phyloP scores from a whole-genome alignment of 35 echinoderm and acorn worm genomes.

The Chiridota heheva region DNA sequence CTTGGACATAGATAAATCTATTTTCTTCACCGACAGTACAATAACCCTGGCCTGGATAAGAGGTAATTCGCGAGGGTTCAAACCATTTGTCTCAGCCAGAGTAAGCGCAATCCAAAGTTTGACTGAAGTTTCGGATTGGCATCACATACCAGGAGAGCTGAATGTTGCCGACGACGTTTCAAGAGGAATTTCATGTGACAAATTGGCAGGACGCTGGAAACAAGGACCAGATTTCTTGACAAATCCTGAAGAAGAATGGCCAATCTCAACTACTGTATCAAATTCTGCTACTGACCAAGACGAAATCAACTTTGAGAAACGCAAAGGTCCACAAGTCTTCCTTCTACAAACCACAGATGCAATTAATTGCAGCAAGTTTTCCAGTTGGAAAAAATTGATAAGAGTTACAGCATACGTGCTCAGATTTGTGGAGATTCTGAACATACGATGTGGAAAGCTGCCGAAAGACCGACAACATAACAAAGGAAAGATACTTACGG shows the following conservation, averaged over 20 bases:
- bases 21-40: constrained; percentile 62
- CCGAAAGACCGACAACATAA: background rate
- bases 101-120: constrained; percentile 60
- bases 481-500: constrained; percentile 16
- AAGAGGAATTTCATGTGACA: constrained; percentile 15
- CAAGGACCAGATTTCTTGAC: constrained; percentile 54
- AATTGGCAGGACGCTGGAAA: constrained; percentile 47
- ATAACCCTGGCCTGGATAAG: constrained; percentile 60
- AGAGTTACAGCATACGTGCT: constrained; percentile 80
- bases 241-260: constrained; percentile 62
- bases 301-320: background rate
- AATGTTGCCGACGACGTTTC: constrained; percentile 73
- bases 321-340: constrained; percentile 14
- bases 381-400: constrained; percentile 48
- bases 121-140: constrained; percentile 51
- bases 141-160: constrained; percentile 52
- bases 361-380: constrained; percentile 48
- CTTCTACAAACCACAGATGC: background rate
- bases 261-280: background rate
- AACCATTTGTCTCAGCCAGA: constrained; percentile 75
- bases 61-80: constrained; percentile 46
- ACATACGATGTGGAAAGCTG: constrained; percentile 7
- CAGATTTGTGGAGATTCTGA: constrained; percentile 47
- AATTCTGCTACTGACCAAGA: constrained; percentile 8
- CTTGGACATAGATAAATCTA: constrained; percentile 9